phyloP scores from a whole-genome alignment of 2,888 invertebrate species.

The Coremacera marginata region DNA sequence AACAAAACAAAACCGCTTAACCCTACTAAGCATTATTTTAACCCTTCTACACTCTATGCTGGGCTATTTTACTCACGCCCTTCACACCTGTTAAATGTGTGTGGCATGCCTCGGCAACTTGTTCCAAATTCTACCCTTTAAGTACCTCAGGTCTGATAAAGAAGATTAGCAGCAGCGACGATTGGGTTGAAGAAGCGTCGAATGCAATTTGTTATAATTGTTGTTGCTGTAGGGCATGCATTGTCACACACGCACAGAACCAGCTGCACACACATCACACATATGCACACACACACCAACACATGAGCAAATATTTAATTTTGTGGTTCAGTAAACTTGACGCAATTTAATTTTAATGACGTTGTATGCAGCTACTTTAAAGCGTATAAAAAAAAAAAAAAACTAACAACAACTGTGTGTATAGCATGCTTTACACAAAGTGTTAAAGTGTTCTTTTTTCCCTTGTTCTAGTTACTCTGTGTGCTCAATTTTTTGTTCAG shows the following conservation, averaged over 20 bases:
- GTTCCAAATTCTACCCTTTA: no score
- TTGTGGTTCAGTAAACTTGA: constrained; percentile 41
- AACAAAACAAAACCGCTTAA: not conserved
- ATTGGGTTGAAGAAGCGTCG: not conserved
- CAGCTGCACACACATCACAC: not conserved
- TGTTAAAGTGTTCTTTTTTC: no score
- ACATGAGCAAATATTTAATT: constrained; percentile 22
- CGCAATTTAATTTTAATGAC: constrained; percentile 34
- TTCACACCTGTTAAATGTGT: constrained; percentile 7
- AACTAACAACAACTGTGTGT: not conserved
- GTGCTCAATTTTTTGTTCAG: no score
- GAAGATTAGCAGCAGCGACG: not conserved
- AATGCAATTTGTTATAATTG: constrained; percentile 8
- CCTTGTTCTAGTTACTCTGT: no score
- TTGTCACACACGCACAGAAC: not conserved
- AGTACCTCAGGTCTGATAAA: not conserved
- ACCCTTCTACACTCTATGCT: no score
- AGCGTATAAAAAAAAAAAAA: not conserved
- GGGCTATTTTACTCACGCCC: not conserved
- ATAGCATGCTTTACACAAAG: no score
- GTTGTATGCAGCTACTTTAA: not conserved
- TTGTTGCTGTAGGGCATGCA: not conserved
- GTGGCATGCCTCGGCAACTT: not conserved
- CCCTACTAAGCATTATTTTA: not conserved
- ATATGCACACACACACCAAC: not conserved